Conservation (phyloP, 2,888 invertebrate genomes). For the Chydorus sphaericus region DNA sequence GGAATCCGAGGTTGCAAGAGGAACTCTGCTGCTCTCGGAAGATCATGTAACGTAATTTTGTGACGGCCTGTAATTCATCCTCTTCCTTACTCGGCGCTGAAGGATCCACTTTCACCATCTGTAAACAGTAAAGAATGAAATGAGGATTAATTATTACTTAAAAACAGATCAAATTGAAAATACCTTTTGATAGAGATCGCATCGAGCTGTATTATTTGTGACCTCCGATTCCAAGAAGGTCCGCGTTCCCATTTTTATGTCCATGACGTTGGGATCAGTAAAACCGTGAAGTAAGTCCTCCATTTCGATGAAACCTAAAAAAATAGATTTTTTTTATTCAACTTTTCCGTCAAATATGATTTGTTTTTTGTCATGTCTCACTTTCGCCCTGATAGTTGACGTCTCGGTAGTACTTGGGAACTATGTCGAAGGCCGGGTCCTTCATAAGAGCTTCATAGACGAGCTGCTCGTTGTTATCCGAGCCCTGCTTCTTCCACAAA, state of each 20-base stretch:
- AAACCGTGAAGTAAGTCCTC: slow-evolving; percentile 86
- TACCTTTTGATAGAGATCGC: slow-evolving; percentile 77
- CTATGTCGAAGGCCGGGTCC: slow-evolving; percentile 56
- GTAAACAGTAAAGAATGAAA: slow-evolving; percentile 8
- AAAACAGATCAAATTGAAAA: slow-evolving; percentile 7
- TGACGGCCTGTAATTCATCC: slow-evolving; percentile 64
- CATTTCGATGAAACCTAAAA: slow-evolving; percentile 67
- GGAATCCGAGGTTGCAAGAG: slow-evolving; percentile 79
- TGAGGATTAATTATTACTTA: no score
- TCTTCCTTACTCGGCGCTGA: slow-evolving; percentile 73
- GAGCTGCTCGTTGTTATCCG: slow-evolving; percentile 30
- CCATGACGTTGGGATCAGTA: slow-evolving; percentile 85
- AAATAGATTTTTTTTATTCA: neutral
- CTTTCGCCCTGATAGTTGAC: slow-evolving; percentile 27
- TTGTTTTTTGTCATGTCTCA: neutral
- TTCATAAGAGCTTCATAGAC: slow-evolving; percentile 60
- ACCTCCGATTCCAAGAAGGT: slow-evolving; percentile 94
- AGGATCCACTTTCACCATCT: slow-evolving; percentile 81
- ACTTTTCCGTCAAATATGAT: neutral
- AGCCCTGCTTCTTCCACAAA: slow-evolving; percentile 74
- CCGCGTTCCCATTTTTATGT: slow-evolving; percentile 90
- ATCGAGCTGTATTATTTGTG: slow-evolving; percentile 62
- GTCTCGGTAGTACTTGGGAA: slow-evolving; percentile 72
- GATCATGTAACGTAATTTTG: slow-evolving; percentile 92
- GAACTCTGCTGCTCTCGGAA: slow-evolving; percentile 88